phyloP scores from a whole-genome alignment of 2,113 vertebrate genomes.

The Nannospalax galili region DNA sequence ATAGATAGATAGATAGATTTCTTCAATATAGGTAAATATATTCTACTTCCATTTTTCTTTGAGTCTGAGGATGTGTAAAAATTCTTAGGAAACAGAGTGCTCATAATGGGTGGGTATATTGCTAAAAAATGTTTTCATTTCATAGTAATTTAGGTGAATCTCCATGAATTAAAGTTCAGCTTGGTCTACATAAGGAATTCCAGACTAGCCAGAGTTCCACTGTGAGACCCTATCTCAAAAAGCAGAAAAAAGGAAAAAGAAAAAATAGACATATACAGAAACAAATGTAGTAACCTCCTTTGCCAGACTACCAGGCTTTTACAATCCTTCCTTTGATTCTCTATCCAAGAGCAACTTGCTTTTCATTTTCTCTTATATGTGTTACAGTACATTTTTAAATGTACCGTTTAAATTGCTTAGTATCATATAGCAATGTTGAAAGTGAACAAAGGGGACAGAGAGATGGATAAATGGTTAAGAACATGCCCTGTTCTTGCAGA shows the following conservation, averaged over 20 bases:
- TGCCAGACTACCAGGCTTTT: background rate
- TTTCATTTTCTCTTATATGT: background rate
- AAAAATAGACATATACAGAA: too few species aligned
- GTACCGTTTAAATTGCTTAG: too few species aligned
- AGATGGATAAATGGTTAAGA: too few species aligned
- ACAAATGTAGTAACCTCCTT: background rate
- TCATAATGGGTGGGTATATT: background rate
- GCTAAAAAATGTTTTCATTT: background rate
- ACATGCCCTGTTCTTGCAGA: background rate
- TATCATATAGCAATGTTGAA: background rate
- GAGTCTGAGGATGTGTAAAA: background rate
- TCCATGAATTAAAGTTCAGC: too few species aligned
- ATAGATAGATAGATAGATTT: background rate
- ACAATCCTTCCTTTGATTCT: conserved; percentile 7
- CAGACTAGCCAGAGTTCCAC: too few species aligned
- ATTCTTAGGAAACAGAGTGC: background rate
- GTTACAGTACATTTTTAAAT: background rate
- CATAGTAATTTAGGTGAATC: too few species aligned
- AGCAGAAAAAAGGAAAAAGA: too few species aligned
- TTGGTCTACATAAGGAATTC: too few species aligned
- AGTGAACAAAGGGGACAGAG: background rate
- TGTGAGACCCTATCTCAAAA: too few species aligned
- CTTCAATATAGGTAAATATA: background rate
- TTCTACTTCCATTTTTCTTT: background rate
- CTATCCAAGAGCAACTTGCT: background rate